Conservation (phyloP, 2,888 invertebrate genomes). For the Portevinia maculata region DNA sequence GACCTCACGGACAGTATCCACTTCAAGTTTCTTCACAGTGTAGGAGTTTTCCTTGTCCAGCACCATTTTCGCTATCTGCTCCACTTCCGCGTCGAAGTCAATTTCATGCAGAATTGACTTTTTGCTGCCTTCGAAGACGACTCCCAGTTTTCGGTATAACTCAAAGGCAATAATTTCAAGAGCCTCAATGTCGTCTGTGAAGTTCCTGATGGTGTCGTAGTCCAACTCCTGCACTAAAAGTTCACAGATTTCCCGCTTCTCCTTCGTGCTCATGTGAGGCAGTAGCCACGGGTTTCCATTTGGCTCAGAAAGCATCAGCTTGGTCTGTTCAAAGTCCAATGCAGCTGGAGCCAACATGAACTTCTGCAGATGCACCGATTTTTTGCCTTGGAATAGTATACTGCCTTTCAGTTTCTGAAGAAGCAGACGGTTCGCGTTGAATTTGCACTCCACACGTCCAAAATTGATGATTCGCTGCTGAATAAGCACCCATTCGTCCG, state of each 20-base stretch:
- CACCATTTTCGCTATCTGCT: conserved; percentile 23
- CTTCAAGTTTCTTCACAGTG: conserved; percentile 74
- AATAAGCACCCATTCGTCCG: conserved; percentile 80
- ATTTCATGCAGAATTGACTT: conserved; percentile 74
- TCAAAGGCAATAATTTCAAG: conserved; percentile 77
- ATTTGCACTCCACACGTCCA: conserved; percentile 79
- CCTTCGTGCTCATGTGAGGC: conserved; percentile 75
- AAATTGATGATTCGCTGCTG: conserved; percentile 81
- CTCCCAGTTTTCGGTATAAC: conserved; percentile 75
- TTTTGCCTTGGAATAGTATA: conserved; percentile 73
- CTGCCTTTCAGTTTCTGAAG: conserved; percentile 77
- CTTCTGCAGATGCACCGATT: conserved; percentile 69
- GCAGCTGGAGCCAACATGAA: conserved; percentile 70
- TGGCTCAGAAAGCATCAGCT: conserved; percentile 71
- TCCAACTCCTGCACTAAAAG: conserved; percentile 62
- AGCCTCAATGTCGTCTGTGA: conserved; percentile 77
- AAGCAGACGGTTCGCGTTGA: conserved; percentile 78
- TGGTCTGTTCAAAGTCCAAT: conserved; percentile 74
- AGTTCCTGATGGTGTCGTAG: conserved; percentile 33
- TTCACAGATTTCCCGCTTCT: conserved; percentile 77
- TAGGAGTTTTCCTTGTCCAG: conserved; percentile 44
- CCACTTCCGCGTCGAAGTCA: conserved; percentile 72
- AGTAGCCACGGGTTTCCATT: conserved; percentile 76
- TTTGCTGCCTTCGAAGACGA: conserved; percentile 70
- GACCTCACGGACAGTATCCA: conserved; percentile 64